phyloP scores from a whole-genome alignment of 2,888 invertebrate genomes.

The Patella pellucida region DNA sequence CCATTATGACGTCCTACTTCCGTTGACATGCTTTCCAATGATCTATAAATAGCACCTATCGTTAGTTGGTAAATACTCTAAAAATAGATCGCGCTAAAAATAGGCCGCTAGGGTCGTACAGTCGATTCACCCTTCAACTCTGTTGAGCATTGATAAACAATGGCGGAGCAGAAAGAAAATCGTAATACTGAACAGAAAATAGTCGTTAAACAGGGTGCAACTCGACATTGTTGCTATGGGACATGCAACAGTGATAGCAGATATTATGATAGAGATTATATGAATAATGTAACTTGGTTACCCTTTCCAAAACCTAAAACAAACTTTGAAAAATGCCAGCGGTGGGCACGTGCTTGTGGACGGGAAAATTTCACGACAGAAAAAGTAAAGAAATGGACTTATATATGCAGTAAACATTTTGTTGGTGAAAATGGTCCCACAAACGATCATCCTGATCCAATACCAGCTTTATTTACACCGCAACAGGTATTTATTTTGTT shows the following conservation, averaged over 20 bases:
- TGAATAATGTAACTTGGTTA: neutral
- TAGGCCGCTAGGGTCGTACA: too few relatives aligned
- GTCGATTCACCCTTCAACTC: too few relatives aligned
- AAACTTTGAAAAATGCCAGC: neutral
- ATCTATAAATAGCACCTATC: too few relatives aligned
- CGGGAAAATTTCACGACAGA: neutral
- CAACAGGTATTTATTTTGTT: neutral
- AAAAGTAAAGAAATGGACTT: neutral
- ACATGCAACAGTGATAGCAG: neutral
- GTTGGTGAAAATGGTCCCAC: neutral
- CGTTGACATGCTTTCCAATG: too few relatives aligned
- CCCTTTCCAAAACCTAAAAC: neutral
- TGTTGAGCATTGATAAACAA: too few relatives aligned
- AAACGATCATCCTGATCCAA: neutral
- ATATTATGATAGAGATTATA: neutral
- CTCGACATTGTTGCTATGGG: too few relatives aligned
- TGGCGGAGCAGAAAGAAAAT: too few relatives aligned
- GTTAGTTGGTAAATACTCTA: too few relatives aligned
- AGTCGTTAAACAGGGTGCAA: too few relatives aligned
- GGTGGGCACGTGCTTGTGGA: neutral
- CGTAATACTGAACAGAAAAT: too few relatives aligned
- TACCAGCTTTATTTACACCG: neutral
- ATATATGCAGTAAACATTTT: constrained; percentile 3
- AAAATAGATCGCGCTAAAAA: too few relatives aligned
- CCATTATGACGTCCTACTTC: too few relatives aligned